phyloP scores from a whole-genome alignment of 2,113 vertebrate genomes.

The Poecile atricapillus region DNA sequence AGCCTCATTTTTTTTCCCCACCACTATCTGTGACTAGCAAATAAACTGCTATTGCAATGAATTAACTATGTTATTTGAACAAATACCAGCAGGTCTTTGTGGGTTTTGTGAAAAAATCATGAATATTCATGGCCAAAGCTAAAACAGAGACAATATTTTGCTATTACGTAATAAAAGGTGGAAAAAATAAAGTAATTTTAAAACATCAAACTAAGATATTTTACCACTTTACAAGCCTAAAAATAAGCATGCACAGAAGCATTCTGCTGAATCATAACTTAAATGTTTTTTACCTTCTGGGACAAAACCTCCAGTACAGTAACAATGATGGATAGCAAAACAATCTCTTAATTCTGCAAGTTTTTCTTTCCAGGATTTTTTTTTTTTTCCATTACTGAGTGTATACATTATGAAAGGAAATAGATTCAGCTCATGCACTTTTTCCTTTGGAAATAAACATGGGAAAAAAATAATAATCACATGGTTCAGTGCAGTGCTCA shows the following conservation, averaged over 20 bases:
- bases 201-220: not conserved
- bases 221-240: not conserved
- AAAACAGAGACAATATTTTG: not conserved
- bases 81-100: not conserved
- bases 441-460: not conserved
- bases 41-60: not conserved
- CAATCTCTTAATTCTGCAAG: not conserved
- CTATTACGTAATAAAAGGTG: not conserved
- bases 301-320: not conserved
- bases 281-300: not conserved
- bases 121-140: not conserved
- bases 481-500: not conserved
- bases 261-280: not conserved
- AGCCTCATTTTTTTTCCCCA: fast-evolving
- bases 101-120: not conserved
- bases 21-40: not conserved
- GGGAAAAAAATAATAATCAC: not conserved
- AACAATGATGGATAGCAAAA: not conserved
- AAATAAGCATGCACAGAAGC: not conserved
- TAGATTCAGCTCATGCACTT: not conserved
- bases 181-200: not conserved
- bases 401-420: not conserved
- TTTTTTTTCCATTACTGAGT: not conserved
- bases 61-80: not conserved
- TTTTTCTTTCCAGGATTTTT: not conserved